Base-by-base conservation (phyloP, 2,113 vertebrate genomes). In the Nothoprocta pentlandii region DNA sequence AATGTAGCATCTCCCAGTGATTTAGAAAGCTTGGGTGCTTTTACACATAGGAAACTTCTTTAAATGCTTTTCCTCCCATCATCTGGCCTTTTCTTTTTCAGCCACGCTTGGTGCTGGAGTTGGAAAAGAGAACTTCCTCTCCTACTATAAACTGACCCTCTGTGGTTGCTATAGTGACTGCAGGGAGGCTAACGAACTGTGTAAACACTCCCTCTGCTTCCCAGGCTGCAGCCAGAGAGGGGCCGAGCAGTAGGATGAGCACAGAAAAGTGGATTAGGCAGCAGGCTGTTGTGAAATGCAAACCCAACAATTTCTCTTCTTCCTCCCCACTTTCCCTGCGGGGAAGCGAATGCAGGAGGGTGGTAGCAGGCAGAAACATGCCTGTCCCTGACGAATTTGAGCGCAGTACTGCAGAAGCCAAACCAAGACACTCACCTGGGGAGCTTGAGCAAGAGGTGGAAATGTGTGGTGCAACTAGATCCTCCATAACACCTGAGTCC, bases 61-160 rank as follows among this genome's bases (percentile, higher is more conserved):
- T 92, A 95, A 95, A 94, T 97, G 97, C 96, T 97, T 98, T 98
- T 97, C 97, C 95, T 92, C 28, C 20, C 71, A 75, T 69, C 2
- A 42, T 77, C 85, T 75, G 87, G 75, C 93, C 92, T 96, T 97
- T 98, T 98, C 97, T 97, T 97, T 97, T 96, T 93, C 89, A 94
- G 92, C 94, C 71, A 41, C n/a, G 90, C 95, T 97, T 89, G 92
- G 83, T 91, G 91, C 93, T 81, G 94, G 76, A 46, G 67, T 89
- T 96, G 96, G 97, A 90, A 95, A 97, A 95, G 85, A 62, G 94
- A 97, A 97, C 97, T 98, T 98, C 98, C 97, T 98, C 80, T 93
- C 93, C 94, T 87, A 90, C 96, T 97, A 94, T 95, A 97, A 98
- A 97, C 97, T 97, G 97, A 97, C 97, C 97, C 96, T 92, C 63